Evolutionary conservation across 2,113 vertebrate genomes (phyloP).

Genomic region (Hassar affinis): DNA sequence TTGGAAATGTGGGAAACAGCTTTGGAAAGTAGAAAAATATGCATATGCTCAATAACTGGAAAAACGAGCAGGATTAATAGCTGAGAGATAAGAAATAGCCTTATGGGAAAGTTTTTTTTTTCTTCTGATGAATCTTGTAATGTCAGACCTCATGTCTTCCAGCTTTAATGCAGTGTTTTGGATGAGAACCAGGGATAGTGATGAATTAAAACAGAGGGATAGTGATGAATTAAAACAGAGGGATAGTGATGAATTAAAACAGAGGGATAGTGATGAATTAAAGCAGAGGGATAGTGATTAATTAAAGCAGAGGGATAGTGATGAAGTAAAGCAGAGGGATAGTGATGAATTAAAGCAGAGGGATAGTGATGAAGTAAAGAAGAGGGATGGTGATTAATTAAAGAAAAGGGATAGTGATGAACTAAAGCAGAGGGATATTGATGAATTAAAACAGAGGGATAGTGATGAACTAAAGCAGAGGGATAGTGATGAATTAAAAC

Average conservation of each 20-base stretch:
- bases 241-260: not conserved
- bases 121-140: constrained; percentile 26
- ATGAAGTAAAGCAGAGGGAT: no score
- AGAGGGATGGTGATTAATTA: no score
- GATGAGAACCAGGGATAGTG: no score
- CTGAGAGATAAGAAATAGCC: constrained; percentile 33
- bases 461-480: no score
- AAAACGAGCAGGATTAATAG: constrained; percentile 34
- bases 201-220: not conserved
- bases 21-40: constrained; percentile 40
- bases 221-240: not conserved
- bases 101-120: constrained; percentile 23
- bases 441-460: no score
- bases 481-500: no score
- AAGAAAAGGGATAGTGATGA: no score
- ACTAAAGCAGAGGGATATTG: no score
- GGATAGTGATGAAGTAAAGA: not conserved
- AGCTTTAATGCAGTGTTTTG: not conserved
- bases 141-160: not conserved
- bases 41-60: constrained; percentile 25
- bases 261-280: not conserved
- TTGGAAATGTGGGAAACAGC: constrained; percentile 42
- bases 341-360: not conserved
- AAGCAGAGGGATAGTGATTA: not conserved
- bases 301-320: no score